These are phyloP conservation scores for Halisarca cf. caerulea DNA, from an alignment of 37 sponge, comb jelly and placozoan species.

Conservation along the genomic window DNA sequence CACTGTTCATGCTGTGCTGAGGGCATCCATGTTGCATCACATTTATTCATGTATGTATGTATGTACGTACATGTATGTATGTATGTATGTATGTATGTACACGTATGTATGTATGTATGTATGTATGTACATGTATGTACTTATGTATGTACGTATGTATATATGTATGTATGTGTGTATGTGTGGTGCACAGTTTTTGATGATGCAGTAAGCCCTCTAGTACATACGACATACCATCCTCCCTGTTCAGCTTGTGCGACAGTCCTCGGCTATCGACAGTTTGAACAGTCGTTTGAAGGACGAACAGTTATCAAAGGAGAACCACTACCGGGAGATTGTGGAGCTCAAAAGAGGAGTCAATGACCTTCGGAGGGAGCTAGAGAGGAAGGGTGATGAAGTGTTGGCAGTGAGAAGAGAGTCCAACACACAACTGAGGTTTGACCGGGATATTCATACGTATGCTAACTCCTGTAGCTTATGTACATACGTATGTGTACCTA, in stretches of 20 bases:
- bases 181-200: background rate
- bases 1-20: too few relatives aligned
- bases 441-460: background rate
- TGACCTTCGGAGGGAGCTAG: constrained; percentile 43
- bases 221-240: too few relatives aligned
- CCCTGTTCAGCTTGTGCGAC: background rate
- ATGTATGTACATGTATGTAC: background rate
- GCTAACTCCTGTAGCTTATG: background rate
- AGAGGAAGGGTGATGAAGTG: constrained; percentile 56
- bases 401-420: constrained; percentile 46
- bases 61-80: background rate
- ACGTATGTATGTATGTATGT: constrained; percentile 13
- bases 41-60: background rate
- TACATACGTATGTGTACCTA: background rate
- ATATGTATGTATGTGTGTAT: background rate
- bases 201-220: background rate
- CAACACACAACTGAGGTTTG: constrained; percentile 49
- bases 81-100: background rate
- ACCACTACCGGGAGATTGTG: background rate
- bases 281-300: constrained; percentile 7
- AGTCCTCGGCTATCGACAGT: background rate
- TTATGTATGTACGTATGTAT: background rate
- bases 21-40: background rate
- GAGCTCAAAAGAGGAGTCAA: background rate
- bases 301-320: background rate